These are phyloP conservation scores for Rhynchonycteris naso DNA, from an alignment of 2,797 vertebrate species.

Conservation along the genomic window DNA sequence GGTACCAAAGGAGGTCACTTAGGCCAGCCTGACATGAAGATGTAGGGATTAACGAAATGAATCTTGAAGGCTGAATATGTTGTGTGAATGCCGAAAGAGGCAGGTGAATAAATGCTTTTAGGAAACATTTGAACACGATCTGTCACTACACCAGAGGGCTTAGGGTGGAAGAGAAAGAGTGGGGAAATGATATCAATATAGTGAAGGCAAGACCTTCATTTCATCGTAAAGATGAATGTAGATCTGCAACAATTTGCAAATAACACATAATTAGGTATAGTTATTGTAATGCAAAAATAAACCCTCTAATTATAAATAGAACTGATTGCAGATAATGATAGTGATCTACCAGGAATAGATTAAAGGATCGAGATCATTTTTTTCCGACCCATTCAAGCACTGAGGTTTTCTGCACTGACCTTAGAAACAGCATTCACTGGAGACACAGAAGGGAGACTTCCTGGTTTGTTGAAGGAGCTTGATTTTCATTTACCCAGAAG, in stretches of 20 bases:
- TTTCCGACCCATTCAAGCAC: conserved; percentile 65
- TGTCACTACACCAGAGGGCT: not conserved
- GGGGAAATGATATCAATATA: conserved; percentile 27
- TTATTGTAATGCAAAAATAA: conserved; percentile 81
- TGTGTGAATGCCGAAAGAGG: not conserved
- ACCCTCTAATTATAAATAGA: conserved; percentile 78
- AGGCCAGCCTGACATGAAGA: not conserved
- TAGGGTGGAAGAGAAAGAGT: conserved; percentile 32
- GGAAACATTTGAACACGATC: conserved; percentile 18
- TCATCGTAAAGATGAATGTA: conserved; percentile 64
- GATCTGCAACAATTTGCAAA: conserved; percentile 72
- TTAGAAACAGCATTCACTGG: conserved; percentile 21
- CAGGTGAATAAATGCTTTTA: conserved; percentile 39
- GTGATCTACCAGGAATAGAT: conserved; percentile 75
- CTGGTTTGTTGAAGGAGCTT: not conserved
- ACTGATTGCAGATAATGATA: conserved; percentile 81
- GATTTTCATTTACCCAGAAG: not conserved
- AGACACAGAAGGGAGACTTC: not conserved
- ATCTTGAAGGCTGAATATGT: not conserved
- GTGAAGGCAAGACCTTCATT: conserved; percentile 55
- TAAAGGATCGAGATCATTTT: conserved; percentile 75
- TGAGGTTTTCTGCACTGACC: conserved; percentile 64
- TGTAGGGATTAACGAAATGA: not conserved
- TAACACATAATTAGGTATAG: conserved; percentile 74
- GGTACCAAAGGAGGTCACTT: not conserved